Conservation (phyloP, 2,888 invertebrate genomes). For the Pandemis cinnamomeana region DNA sequence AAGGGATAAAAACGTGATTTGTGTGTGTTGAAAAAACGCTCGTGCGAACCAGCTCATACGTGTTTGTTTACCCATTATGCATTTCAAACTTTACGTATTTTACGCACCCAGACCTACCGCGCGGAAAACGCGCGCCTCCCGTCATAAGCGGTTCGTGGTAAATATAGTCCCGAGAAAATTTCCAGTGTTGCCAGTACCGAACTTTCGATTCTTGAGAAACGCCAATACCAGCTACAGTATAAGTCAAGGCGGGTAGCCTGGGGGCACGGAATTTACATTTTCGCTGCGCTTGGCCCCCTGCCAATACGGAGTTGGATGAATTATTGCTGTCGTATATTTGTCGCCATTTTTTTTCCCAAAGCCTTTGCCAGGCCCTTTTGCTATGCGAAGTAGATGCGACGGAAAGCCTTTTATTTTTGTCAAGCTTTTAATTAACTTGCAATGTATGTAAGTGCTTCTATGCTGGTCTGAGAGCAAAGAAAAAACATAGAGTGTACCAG, state of each 20-base stretch:
- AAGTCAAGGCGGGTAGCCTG: constrained; percentile 26
- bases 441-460: too few relatives aligned
- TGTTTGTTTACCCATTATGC: too few relatives aligned
- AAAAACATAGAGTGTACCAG: too few relatives aligned
- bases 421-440: too few relatives aligned
- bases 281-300: constrained; percentile 52
- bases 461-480: too few relatives aligned
- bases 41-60: too few relatives aligned
- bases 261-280: constrained; percentile 63
- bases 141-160: not conserved
- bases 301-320: constrained; percentile 45
- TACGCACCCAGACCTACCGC: too few relatives aligned
- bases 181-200: not conserved
- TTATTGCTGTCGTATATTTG: constrained; percentile 42
- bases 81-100: too few relatives aligned
- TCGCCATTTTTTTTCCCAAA: constrained; percentile 31
- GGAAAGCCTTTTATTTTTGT: not conserved
- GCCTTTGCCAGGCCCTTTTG: not conserved
- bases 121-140: too few relatives aligned
- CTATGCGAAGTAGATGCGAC: not conserved
- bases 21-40: too few relatives aligned
- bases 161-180: not conserved
- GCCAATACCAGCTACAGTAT: constrained; percentile 36
- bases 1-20: too few relatives aligned
- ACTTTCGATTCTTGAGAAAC: constrained; percentile 27